phyloP scores from a whole-genome alignment of 2,797 vertebrate species.

The Labroides dimidiatus region DNA sequence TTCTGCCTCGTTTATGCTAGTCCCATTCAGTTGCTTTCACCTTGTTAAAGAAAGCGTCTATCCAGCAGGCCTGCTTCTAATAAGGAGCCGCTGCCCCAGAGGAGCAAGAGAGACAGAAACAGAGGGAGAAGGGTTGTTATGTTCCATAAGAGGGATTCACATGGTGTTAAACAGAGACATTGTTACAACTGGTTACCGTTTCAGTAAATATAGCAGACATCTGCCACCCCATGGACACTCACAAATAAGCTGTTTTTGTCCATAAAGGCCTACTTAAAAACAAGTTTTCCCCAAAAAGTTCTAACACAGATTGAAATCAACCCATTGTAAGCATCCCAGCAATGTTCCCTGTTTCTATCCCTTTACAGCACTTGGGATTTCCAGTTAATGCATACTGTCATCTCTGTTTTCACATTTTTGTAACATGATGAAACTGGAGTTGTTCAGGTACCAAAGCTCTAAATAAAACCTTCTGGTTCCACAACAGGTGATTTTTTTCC shows the following conservation, averaged over 20 bases:
- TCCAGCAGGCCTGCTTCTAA: slow-evolving; percentile 82
- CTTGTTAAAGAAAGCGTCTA: slow-evolving; percentile 80
- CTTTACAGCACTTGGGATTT: slow-evolving; percentile 7
- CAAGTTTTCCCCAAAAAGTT: slow-evolving; percentile 28
- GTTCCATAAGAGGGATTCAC: slow-evolving; percentile 80
- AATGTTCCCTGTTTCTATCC: slow-evolving; percentile 24
- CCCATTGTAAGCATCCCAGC: slow-evolving; percentile 20
- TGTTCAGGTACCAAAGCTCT: background rate
- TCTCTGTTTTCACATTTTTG: background rate
- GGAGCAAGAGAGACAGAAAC: slow-evolving; percentile 71
- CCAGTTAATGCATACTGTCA: background rate
- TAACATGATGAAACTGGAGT: background rate
- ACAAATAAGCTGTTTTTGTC: slow-evolving; percentile 33
- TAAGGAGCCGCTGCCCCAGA: slow-evolving; percentile 78
- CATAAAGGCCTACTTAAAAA: slow-evolving; percentile 39
- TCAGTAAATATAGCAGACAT: slow-evolving; percentile 67
- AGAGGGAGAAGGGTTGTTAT: slow-evolving; percentile 76
- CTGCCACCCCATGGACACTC: slow-evolving; percentile 63
- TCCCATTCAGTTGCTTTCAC: slow-evolving; percentile 81
- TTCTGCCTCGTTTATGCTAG: slow-evolving; percentile 74
- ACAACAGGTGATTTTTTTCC: background rate
- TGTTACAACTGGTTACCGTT: slow-evolving; percentile 76
- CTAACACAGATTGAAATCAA: slow-evolving; percentile 46
- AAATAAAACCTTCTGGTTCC: background rate
- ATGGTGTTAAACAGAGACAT: slow-evolving; percentile 78